Percentiles rank a stretch among this genome's conserved stretches.
These are phyloP conservation scores for Hemibagrus guttatus DNA, from an alignment of 2,797 vertebrate genomes.

Conservation along the genomic window DNA sequence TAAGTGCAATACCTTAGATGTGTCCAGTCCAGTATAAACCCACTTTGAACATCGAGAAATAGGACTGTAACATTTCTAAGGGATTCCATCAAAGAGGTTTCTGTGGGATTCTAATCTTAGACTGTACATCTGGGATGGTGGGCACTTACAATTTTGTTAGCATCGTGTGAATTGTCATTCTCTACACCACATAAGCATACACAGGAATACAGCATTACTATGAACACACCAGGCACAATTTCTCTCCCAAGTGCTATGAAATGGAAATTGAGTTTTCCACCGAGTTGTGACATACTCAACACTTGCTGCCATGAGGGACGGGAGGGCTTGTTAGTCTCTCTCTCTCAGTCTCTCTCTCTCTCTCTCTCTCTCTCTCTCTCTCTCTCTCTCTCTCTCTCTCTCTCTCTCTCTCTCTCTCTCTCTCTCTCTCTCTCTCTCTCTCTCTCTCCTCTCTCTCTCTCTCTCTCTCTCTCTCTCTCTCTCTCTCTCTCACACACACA, in stretches of 20 bases:
- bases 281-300: constrained; percentile 64
- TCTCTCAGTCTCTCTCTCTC: constrained; percentile 59
- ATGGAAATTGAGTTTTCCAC: constrained; percentile 62
- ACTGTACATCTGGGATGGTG: constrained; percentile 5
- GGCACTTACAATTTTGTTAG: constrained; percentile 28
- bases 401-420: constrained; percentile 60
- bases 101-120: constrained; percentile 16
- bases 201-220: constrained; percentile 1
- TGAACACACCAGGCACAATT: constrained; percentile 28
- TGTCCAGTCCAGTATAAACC: constrained; percentile 15
- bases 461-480: constrained; percentile 60
- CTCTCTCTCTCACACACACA: constrained; percentile 59
- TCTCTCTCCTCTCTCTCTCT: constrained; percentile 61
- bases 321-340: constrained; percentile 58
- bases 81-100: not conserved
- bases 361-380: constrained; percentile 59
- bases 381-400: constrained; percentile 60
- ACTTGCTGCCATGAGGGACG: constrained; percentile 56
- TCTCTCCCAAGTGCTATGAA: constrained; percentile 59
- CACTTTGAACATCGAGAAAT: not conserved
- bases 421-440: too few relatives aligned
- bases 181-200: constrained; percentile 19
- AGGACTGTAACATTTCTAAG: not conserved
- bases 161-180: constrained; percentile 22
- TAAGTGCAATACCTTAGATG: not conserved